phyloP scores from a whole-genome alignment of 1,140 invertebrate genomes.

The Sitophilus oryzae region DNA sequence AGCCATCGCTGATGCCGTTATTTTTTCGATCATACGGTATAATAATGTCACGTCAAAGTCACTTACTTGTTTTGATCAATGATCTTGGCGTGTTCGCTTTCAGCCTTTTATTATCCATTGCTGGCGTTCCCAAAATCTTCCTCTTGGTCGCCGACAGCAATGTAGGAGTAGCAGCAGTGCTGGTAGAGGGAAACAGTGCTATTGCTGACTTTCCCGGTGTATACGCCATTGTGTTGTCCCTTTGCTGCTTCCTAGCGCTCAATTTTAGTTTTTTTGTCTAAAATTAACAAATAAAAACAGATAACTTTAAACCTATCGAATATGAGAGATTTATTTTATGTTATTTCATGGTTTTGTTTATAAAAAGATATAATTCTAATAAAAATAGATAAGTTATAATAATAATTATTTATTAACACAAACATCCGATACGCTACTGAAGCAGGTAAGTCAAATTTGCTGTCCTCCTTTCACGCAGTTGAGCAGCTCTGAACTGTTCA shows the following conservation, averaged over 20 bases:
- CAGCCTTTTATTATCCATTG: background rate
- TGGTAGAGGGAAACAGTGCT: slow-evolving; percentile 17
- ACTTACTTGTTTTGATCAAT: background rate
- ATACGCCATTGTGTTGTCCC: slow-evolving; percentile 10
- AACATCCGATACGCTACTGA: no score
- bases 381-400: no score
- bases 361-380: no score
- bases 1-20: no score
- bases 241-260: slow-evolving; percentile 29
- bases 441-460: no score
- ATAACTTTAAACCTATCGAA: no score
- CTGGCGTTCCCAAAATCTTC: slow-evolving; percentile 13
- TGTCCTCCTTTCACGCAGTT: no score
- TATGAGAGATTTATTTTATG: no score
- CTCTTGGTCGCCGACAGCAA: slow-evolving; percentile 4
- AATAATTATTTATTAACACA: no score
- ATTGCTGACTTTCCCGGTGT: slow-evolving; percentile 9
- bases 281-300: slow-evolving; percentile 10
- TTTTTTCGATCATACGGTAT: no score
- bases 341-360: no score
- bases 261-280: slow-evolving; percentile 25
- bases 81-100: background rate
- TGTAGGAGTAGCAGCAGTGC: slow-evolving; percentile 7
- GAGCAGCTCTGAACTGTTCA: no score
- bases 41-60: background rate